These are phyloP conservation scores for Conus canariensis DNA, from an alignment of 2,888 invertebrate species.

Conservation along the genomic window DNA sequence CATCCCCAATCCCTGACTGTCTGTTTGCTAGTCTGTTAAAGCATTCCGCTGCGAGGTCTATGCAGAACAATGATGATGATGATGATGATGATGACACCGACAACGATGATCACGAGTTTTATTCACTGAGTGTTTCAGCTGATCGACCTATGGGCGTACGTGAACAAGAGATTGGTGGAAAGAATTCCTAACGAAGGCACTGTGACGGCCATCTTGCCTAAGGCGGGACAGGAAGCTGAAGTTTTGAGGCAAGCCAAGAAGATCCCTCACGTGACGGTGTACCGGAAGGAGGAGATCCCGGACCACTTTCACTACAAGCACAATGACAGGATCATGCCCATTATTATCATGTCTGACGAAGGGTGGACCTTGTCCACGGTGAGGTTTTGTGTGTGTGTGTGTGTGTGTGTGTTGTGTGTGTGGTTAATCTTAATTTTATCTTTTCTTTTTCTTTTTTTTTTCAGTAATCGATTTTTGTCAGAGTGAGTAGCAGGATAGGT, in stretches of 20 bases:
- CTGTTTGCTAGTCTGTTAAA: too few relatives aligned
- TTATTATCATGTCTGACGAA: conserved; percentile 83
- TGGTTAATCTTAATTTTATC: too few relatives aligned
- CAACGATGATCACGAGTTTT: too few relatives aligned
- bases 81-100: too few relatives aligned
- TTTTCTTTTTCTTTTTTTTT: too few relatives aligned
- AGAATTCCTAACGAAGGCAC: conserved; percentile 51
- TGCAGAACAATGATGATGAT: too few relatives aligned
- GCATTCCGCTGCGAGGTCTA: too few relatives aligned
- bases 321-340: conserved; percentile 83
- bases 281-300: conserved; percentile 79
- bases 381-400: too few relatives aligned
- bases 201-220: conserved; percentile 56
- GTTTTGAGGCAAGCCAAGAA: conserved; percentile 58
- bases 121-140: conserved; percentile 1
- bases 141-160: conserved; percentile 31
- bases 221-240: conserved; percentile 48
- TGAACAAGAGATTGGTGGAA: conserved; percentile 17
- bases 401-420: too few relatives aligned
- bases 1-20: too few relatives aligned
- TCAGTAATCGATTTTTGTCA: too few relatives aligned
- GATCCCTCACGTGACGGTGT: conserved; percentile 79
- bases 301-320: conserved; percentile 84
- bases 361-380: conserved; percentile 80
- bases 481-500: not conserved